phyloP scores from a whole-genome alignment of 1,140 invertebrate species.

The Proales similis region DNA sequence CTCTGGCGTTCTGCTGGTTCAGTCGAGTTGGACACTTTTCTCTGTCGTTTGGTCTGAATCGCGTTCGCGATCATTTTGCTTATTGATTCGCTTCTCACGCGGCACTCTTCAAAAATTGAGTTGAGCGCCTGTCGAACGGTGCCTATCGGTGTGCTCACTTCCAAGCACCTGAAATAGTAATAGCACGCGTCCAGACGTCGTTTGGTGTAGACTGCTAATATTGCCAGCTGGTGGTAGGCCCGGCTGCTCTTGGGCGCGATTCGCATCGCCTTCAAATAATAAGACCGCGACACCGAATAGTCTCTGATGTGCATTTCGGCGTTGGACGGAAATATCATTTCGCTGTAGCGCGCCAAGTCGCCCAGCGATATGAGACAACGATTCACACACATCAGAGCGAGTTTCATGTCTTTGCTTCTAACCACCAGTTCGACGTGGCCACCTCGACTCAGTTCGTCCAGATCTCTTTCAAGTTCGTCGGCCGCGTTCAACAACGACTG shows the following conservation, averaged over 20 bases:
- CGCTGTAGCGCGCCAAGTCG: slow-evolving; percentile 79
- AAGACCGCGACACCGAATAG: slow-evolving; percentile 58
- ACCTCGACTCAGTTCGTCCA: neutral
- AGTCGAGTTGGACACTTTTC: slow-evolving; percentile 7
- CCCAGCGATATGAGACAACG: slow-evolving; percentile 79
- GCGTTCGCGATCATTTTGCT: slow-evolving; percentile 11
- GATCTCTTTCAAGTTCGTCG: too few relatives aligned
- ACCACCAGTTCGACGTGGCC: slow-evolving; percentile 7
- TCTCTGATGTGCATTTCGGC: slow-evolving; percentile 3
- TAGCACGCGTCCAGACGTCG: slow-evolving; percentile 91
- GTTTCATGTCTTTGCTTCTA: slow-evolving; percentile 54
- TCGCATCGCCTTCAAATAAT: slow-evolving; percentile 80
- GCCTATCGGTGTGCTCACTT: slow-evolving; percentile 82
- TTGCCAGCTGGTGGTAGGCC: slow-evolving; percentile 87
- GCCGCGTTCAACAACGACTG: too few relatives aligned
- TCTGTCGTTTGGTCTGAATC: slow-evolving; percentile 37
- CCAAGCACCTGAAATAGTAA: slow-evolving; percentile 86
- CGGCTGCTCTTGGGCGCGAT: slow-evolving; percentile 87
- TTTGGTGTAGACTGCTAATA: slow-evolving; percentile 76
- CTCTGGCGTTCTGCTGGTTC: neutral
- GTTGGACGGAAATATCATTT: slow-evolving; percentile 47
- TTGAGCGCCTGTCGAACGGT: slow-evolving; percentile 79
- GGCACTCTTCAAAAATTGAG: slow-evolving; percentile 81
- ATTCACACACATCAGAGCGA: slow-evolving; percentile 73
- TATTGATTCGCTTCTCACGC: slow-evolving; percentile 44